Conservation (phyloP, 1,140 invertebrate genomes). For the Trichonephila clavipes region DNA sequence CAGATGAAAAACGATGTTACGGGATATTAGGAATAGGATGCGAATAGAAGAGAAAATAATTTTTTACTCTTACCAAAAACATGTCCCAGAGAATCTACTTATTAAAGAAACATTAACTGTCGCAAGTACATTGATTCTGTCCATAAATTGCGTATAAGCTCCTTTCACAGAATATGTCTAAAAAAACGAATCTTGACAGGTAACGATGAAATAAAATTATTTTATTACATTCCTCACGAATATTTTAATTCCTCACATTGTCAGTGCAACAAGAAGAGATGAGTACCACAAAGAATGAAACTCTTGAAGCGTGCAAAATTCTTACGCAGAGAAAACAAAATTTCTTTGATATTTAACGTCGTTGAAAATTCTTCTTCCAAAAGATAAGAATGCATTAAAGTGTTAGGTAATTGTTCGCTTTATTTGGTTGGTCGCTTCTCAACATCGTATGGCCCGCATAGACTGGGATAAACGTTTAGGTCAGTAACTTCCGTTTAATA, state of each 20-base stretch:
- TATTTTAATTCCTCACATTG: not conserved
- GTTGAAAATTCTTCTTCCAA: conserved; percentile 6
- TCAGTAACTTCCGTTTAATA: conserved; percentile 56
- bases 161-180: not conserved
- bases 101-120: not conserved
- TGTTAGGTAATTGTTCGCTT: conserved; percentile 40
- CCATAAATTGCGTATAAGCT: not conserved
- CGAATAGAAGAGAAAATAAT: too few species aligned
- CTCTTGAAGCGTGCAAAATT: not conserved
- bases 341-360: not conserved
- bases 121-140: not conserved
- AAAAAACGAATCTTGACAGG: not conserved
- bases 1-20: too few species aligned
- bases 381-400: not conserved
- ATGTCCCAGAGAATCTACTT: too few species aligned
- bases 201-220: not conserved
- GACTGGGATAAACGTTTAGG: not conserved
- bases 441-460: not conserved
- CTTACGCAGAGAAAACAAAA: not conserved
- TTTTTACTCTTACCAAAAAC: too few species aligned
- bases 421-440: conserved; percentile 29
- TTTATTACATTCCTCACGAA: not conserved
- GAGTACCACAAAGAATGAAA: not conserved
- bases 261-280: not conserved
- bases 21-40: too few species aligned